These are phyloP conservation scores for Saguinus imperator DNA, from an alignment of 2,113 vertebrate genomes.

Conservation along the genomic window DNA sequence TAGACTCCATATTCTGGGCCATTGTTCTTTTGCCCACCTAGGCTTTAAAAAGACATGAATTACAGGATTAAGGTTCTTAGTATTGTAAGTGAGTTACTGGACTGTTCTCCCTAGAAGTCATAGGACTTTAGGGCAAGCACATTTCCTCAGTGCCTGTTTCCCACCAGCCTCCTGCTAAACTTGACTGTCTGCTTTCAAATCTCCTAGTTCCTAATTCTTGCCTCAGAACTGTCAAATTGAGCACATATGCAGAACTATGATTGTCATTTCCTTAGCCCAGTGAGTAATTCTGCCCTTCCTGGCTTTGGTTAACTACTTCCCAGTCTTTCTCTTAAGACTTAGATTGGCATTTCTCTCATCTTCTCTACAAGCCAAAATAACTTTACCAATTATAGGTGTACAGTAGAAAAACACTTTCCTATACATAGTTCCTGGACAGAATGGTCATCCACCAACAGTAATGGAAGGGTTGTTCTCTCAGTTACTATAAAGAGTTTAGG, in stretches of 20 bases:
- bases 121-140: no score
- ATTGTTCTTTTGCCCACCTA: not conserved
- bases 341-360: constrained; percentile 6
- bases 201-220: not conserved
- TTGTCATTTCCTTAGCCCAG: not conserved
- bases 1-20: not conserved
- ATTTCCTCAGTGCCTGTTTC: not conserved
- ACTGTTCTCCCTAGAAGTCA: no score
- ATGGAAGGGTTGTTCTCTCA: not conserved
- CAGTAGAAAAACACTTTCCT: not conserved
- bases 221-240: not conserved
- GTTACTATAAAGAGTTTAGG: not conserved
- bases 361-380: not conserved
- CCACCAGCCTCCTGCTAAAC: not conserved
- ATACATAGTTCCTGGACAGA: not conserved
- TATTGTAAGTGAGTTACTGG: not conserved
- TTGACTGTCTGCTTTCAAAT: not conserved
- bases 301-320: not conserved
- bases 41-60: not conserved
- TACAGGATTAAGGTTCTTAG: not conserved
- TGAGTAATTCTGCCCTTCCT: not conserved
- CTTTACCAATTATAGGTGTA: not conserved
- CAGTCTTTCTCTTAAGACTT: not conserved
- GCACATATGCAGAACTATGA: not conserved
- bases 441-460: not conserved